Percentiles rank a stretch among this genome's conserved stretches.
Conservation (phyloP, 1,140 invertebrate species). For the Rhyzopertha dominica region DNA sequence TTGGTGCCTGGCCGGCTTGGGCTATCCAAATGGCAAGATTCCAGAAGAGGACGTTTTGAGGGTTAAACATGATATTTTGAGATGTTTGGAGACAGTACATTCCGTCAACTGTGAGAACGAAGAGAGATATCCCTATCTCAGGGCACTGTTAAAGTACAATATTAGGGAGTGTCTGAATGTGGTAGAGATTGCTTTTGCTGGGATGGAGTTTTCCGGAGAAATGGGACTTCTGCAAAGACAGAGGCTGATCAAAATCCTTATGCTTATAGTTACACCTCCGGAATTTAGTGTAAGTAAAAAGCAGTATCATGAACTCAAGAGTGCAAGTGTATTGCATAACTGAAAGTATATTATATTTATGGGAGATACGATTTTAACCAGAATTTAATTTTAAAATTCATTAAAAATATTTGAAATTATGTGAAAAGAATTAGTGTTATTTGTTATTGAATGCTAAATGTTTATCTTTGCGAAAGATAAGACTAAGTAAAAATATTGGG, state of each 20-base stretch:
- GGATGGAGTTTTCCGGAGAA: conserved; percentile 71
- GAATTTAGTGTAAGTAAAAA: conserved; percentile 56
- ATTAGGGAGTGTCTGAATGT: conserved; percentile 88
- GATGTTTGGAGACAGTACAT: conserved; percentile 61
- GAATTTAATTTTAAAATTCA: conserved; percentile 4
- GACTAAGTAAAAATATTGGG: too few species aligned
- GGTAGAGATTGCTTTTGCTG: conserved; percentile 80
- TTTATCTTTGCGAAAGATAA: too few species aligned
- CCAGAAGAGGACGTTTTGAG: conserved; percentile 62
- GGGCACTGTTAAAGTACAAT: conserved; percentile 79
- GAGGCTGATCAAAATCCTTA: conserved; percentile 72
- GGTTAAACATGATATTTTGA: conserved; percentile 70
- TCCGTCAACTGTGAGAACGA: conserved; percentile 65
- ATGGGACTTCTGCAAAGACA: conserved; percentile 70
- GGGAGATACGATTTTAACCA: too few species aligned
- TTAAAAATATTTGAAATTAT: conserved; percentile 14
- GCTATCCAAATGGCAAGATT: conserved; percentile 83
- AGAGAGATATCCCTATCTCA: conserved; percentile 70
- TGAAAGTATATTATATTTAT: too few species aligned
- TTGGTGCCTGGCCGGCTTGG: conserved; percentile 87
- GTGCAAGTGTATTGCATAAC: too few species aligned
- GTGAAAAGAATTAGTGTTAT: neutral
- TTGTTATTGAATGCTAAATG: too few species aligned
- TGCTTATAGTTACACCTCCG: conserved; percentile 55
- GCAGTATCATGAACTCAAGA: too few species aligned